These are phyloP conservation scores for Clusia tigrina DNA, from an alignment of 2,888 invertebrate genomes.

Conservation along the genomic window DNA sequence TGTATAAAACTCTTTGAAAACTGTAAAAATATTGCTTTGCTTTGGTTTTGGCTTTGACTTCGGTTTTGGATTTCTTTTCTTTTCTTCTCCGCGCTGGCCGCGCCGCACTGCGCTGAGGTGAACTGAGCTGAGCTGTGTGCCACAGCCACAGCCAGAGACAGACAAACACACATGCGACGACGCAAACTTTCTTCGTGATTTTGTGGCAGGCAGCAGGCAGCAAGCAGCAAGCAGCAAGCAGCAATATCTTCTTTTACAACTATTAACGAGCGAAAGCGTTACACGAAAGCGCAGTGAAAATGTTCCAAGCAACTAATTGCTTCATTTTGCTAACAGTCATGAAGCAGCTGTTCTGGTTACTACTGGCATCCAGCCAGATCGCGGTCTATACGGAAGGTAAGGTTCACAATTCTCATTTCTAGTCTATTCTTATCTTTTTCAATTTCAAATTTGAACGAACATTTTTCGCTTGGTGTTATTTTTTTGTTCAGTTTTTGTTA, in stretches of 20 bases:
- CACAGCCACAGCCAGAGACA: not conserved
- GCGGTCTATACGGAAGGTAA: not conserved
- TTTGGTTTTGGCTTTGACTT: not conserved
- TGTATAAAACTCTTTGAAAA: not conserved
- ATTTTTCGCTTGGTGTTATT: not conserved
- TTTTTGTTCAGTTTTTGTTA: not conserved
- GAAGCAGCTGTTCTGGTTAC: slow-evolving; percentile 14
- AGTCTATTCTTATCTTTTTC: not conserved
- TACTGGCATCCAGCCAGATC: slow-evolving; percentile 4
- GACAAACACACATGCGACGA: slow-evolving; percentile 1
- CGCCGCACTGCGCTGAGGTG: slow-evolving; percentile 38
- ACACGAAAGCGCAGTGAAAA: slow-evolving; percentile 46
- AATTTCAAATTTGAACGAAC: not conserved
- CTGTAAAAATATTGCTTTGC: not conserved
- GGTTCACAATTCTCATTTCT: not conserved
- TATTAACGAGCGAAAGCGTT: slow-evolving; percentile 62
- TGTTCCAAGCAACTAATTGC: slow-evolving; percentile 41
- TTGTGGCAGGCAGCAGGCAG: slow-evolving; percentile 26
- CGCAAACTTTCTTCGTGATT: slow-evolving; percentile 19
- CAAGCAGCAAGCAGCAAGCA: slow-evolving; percentile 26
- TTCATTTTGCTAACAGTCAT: slow-evolving; percentile 24
- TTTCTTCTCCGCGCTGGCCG: slow-evolving; percentile 45
- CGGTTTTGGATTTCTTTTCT: not conserved
- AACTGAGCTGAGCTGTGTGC: slow-evolving; percentile 41
- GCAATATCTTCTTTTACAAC: slow-evolving; percentile 46